Evolutionary conservation across 2,797 vertebrate species (phyloP), one percentile per base, ranked within the genome.

Genomic region (Artibeus lituratus): DNA sequence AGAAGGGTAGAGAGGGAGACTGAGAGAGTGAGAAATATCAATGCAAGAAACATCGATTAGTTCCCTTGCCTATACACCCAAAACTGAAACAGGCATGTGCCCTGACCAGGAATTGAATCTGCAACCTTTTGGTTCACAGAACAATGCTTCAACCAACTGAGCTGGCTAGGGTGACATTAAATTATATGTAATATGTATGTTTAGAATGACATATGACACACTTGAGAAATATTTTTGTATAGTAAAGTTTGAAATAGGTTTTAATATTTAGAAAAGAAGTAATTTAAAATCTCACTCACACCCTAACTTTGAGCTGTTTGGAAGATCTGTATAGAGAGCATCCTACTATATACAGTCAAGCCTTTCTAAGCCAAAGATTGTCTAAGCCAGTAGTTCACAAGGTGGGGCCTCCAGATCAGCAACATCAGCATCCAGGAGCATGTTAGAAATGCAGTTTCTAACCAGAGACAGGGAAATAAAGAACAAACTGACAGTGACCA

Each of bases 231-330:
- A 81, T 10, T 82, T 86, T 32, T 59, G 72, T 24, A 35, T 65
- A 76, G 81, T 49, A 21, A 94, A 10, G 76, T 32, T 49, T 44
- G 29, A 44, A 65, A 62, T 37, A 62, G 12, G 4, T 77, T 77
- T 74, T 62, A 72, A 51, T 26, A 32, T 83, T 51, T 37, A 65
- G 10, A 80, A 73, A 84, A 81, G 18, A 42, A 57, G 29, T 49
- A 35, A 19, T 39, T 80, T 78, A n/a, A 18, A 72, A 10, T 85
- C 32, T 69, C 3, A 12, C 14, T 81, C 98, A 84, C 82, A 99
- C 99, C 99, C 99, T 99, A 65, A 99, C 99, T 99, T 99, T 99
- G 83, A 99, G 99, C 97, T 99, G 99, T 99, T 99, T 5, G 99
- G 99, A 81, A 99, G 99, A 95, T 99, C 99, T 0, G 94, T 97